These are phyloP conservation scores for Chrysemys picta DNA, from an alignment of 2,113 vertebrate genomes.

Conservation along the genomic window DNA sequence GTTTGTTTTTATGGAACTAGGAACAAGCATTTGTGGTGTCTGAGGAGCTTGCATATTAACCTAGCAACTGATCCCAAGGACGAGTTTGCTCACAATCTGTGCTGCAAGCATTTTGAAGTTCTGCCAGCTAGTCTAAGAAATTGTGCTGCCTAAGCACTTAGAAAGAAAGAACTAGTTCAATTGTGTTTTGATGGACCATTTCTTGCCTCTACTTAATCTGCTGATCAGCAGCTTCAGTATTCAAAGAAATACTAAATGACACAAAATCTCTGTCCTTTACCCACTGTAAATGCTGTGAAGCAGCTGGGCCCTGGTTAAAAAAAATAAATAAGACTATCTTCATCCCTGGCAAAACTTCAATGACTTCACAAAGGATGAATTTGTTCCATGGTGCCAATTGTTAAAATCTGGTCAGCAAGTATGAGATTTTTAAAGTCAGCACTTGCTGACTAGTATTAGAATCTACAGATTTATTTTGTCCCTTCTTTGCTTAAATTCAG, in stretches of 20 bases:
- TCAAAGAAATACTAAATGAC: not conserved
- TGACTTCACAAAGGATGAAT: not conserved
- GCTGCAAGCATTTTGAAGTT: not conserved
- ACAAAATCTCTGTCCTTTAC: not conserved
- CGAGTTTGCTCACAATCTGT: too few species aligned
- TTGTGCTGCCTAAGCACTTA: not conserved
- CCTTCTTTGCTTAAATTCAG: not conserved
- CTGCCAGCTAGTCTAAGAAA: not conserved
- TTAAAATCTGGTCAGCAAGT: not conserved
- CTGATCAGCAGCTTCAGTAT: not conserved
- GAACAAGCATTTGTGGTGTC: not conserved
- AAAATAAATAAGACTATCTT: not conserved
- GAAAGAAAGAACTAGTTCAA: not conserved
- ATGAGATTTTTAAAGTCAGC: not conserved
- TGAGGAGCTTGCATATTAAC: not conserved
- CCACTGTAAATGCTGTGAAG: not conserved
- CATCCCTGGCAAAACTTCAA: not conserved
- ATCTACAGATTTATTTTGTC: not conserved
- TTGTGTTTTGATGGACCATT: fast-evolving
- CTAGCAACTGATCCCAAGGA: not conserved
- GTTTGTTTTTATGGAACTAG: not conserved
- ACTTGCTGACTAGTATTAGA: not conserved
- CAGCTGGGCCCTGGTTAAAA: not conserved
- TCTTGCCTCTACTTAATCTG: not conserved
- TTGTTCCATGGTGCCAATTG: not conserved